phyloP scores from a whole-genome alignment of 2,888 invertebrate species.

The Agonopterix arenella region DNA sequence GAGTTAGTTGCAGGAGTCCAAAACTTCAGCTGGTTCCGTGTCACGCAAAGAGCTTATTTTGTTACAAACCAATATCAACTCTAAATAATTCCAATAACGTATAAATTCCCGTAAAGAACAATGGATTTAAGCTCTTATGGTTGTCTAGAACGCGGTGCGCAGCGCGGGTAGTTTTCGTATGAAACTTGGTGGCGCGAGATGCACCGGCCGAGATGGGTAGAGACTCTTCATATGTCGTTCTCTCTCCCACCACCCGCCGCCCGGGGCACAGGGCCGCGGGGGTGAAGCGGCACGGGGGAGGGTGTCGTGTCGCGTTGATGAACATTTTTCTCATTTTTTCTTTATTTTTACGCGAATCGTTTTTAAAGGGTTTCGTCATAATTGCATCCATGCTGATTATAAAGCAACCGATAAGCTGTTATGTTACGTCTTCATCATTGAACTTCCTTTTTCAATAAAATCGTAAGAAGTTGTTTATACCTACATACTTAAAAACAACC shows the following conservation, averaged over 20 bases:
- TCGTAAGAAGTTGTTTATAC: too few species aligned
- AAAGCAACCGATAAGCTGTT: constrained; percentile 51
- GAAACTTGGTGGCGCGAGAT: constrained; percentile 70
- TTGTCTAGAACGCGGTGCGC: constrained; percentile 38
- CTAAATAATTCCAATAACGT: constrained; percentile 10
- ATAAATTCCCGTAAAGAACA: constrained; percentile 8
- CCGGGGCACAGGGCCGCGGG: constrained; percentile 40
- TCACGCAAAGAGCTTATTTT: constrained; percentile 19
- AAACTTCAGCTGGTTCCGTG: constrained; percentile 45
- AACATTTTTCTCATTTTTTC: constrained; percentile 75
- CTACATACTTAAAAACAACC: too few species aligned
- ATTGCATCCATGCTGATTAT: constrained; percentile 70
- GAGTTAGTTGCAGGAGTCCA: constrained; percentile 61
- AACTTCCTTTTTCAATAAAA: neutral
- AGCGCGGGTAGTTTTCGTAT: constrained; percentile 73
- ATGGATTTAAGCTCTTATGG: constrained; percentile 27
- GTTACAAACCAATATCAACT: neutral
- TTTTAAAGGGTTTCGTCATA: constrained; percentile 77
- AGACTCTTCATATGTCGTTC: constrained; percentile 30
- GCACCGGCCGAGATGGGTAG: constrained; percentile 46
- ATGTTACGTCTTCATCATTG: constrained; percentile 5
- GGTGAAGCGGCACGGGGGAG: constrained; percentile 18
- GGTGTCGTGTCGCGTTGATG: constrained; percentile 75
- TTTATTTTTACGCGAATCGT: constrained; percentile 74
- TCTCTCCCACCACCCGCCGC: constrained; percentile 60